Evolutionary conservation across 35 echinoderm and acorn worm species (phyloP).

Genomic region (Holothuria glaberrima): DNA sequence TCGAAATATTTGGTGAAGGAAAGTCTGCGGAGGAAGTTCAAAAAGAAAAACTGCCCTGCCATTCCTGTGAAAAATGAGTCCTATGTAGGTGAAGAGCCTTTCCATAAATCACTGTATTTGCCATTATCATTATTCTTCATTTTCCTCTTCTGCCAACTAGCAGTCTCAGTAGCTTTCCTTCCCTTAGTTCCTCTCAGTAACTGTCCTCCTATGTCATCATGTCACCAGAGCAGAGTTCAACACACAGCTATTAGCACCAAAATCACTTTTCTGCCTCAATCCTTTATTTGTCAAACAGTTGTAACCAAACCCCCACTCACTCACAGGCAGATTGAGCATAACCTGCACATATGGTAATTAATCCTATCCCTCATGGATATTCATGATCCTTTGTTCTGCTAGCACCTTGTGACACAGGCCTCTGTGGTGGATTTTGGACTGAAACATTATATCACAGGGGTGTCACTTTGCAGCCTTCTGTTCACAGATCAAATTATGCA

Average conservation of each 20-base stretch:
- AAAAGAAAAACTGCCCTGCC: no score
- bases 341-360: conserved; percentile 53
- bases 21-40: no score
- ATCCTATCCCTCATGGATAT: conserved; percentile 32
- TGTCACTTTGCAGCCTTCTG: not conserved
- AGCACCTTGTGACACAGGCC: conserved; percentile 16
- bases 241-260: conserved; percentile 40
- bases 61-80: no score
- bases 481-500: no score
- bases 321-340: conserved; percentile 35
- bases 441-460: conserved; percentile 33
- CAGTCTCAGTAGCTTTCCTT: not conserved
- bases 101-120: not conserved
- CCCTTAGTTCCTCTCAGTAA: not conserved
- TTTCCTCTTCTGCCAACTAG: not conserved
- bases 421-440: not conserved
- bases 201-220: conserved; percentile 27
- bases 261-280: conserved; percentile 33
- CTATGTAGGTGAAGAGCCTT: no score
- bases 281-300: conserved; percentile 55
- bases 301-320: conserved; percentile 46
- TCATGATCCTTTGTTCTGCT: conserved; percentile 46
- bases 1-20: no score
- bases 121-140: conserved; percentile 26
- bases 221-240: conserved; percentile 52